Percentiles rank a stretch among this genome's conserved stretches.
Evolutionary conservation across 2,797 vertebrate species (phyloP).

Genomic region (Champsocephalus gunnari): DNA sequence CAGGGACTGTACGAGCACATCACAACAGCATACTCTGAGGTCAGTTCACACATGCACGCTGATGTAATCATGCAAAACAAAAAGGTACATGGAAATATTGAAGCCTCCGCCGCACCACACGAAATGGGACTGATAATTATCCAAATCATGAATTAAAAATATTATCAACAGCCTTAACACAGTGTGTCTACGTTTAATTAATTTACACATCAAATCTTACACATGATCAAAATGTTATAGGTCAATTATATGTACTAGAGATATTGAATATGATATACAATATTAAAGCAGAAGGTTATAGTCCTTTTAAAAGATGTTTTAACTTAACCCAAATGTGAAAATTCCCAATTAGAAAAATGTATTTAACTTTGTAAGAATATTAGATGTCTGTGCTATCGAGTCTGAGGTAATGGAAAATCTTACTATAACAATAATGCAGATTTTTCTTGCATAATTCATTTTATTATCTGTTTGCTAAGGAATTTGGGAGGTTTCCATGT

Average conservation of each 20-base stretch:
- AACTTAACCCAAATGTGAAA: neutral
- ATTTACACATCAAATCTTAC: neutral
- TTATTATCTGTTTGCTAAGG: neutral
- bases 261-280: neutral
- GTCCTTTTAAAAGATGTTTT: neutral
- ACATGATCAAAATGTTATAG: neutral
- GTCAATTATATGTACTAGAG: too few relatives aligned
- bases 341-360: neutral
- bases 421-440: too few relatives aligned
- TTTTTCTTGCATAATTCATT: neutral
- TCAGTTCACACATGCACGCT: conserved; percentile 54
- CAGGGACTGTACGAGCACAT: conserved; percentile 98
- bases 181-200: neutral
- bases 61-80: conserved; percentile 15
- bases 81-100: conserved; percentile 8
- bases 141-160: conserved; percentile 21
- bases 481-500: neutral
- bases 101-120: neutral
- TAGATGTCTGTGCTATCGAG: neutral
- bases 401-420: too few relatives aligned
- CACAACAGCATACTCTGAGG: conserved; percentile 95
- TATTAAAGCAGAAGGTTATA: neutral
- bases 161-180: neutral
- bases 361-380: too few relatives aligned
- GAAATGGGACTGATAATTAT: conserved; percentile 8